Base-by-base conservation (phyloP, 2,888 invertebrate species). In the Poecilus cupreus region DNA sequence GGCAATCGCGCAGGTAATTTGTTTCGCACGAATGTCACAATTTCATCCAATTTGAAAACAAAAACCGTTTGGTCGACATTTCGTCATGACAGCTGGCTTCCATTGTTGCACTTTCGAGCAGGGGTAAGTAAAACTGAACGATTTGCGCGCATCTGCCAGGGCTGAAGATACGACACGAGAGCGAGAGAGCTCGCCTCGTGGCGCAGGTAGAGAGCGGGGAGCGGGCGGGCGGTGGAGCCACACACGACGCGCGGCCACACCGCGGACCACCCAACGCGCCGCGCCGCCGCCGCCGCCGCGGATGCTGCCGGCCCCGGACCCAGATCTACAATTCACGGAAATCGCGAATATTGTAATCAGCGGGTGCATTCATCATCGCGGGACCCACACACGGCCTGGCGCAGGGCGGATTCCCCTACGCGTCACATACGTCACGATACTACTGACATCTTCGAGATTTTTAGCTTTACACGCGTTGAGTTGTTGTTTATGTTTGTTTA, bases 221-320 rank as follows among this genome's bases (percentile, higher is more conserved):
- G 82, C 84, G 83, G 84, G 83, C 82, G 82, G 85, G 82, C 75
- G 83, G 83, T 83, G 82, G 82, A 85, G 88, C 89, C 89, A 89
- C 89, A 89, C 89, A 89, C 89, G 89, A 88, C 85, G 89, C 82
- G 87, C 88, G 88, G 88, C 89, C 88, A 87, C 88, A 88, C 88
- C 87, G 88, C 83, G 87, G 88, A 89, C 88, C 88, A 89, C 88
- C 88, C 88, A 89, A 85, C 85, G 84, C 79, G 87, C 32, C 51
- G 32, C 72, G 22, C 20, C 13, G 18, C 43, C 37, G 13, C n/a
- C 16, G 32, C 68, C 37, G 68, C 54, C 54, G 54, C 60, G 24
- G 22, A 60, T 22, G 22, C 60, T 26, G 60, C 60, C 24, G 26
- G 60, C 60, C 60, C 18, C n/a, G 37, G 39, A 72, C 46, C 43